Evolutionary conservation across 2,888 invertebrate genomes (phyloP).

Genomic region (Eristalinus aeneus): DNA sequence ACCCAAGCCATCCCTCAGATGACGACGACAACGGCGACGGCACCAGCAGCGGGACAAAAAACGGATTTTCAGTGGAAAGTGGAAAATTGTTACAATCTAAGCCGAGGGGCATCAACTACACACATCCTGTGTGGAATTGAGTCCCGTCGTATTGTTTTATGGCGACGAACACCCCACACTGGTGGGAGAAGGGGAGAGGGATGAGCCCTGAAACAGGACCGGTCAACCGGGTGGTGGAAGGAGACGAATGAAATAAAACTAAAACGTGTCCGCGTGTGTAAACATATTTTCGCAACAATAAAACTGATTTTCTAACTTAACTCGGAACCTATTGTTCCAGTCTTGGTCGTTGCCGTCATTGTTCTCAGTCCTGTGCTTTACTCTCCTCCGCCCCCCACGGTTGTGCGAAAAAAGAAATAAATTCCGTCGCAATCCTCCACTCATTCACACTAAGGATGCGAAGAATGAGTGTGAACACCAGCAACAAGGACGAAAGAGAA

Average conservation of each 20-base stretch:
- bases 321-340: neutral
- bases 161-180: neutral
- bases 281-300: constrained; percentile 46
- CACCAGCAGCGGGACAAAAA: neutral
- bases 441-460: constrained; percentile 17
- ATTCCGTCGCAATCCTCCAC: constrained; percentile 20
- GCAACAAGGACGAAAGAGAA: neutral
- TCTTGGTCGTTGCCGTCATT: neutral
- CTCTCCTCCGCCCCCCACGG: neutral
- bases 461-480: neutral
- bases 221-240: neutral
- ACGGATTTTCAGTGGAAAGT: neutral
- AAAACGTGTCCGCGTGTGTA: constrained; percentile 49
- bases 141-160: neutral
- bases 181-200: neutral
- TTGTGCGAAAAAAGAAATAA: constrained; percentile 11
- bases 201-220: no score
- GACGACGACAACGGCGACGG: neutral
- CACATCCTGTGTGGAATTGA: constrained; percentile 24
- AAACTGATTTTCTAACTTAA: constrained; percentile 48
- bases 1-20: neutral
- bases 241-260: constrained; percentile 25
- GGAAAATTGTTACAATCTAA: constrained; percentile 26
- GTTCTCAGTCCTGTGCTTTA: constrained; percentile 26
- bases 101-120: constrained; percentile 38